Conservation (phyloP, 2,888 invertebrate species). For the Liopterus haemorrhoidalis region DNA sequence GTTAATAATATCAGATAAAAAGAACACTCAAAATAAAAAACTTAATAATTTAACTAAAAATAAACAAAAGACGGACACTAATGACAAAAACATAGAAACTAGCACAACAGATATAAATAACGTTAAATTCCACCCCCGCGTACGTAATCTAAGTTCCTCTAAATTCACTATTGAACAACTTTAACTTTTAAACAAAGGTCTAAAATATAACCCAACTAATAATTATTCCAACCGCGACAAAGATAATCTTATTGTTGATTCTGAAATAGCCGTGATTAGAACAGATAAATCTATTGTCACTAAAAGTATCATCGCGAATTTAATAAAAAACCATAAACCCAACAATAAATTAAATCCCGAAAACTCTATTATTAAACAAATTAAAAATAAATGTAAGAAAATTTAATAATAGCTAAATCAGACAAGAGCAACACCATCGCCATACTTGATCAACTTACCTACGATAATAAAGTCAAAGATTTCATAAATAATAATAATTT, state of each 20-base stretch:
- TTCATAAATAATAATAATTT: background rate
- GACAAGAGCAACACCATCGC: slow-evolving; percentile 1
- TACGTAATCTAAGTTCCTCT: background rate
- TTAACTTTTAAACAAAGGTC: background rate
- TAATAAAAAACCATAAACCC: too few relatives aligned
- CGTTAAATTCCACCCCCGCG: background rate
- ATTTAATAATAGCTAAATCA: too few relatives aligned
- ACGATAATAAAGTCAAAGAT: slow-evolving; percentile 1
- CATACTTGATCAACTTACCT: background rate
- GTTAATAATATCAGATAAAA: background rate
- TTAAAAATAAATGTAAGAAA: too few relatives aligned
- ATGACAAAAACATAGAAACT: background rate
- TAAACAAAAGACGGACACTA: background rate
- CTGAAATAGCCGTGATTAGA: too few relatives aligned
- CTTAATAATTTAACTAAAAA: background rate
- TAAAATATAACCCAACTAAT: background rate
- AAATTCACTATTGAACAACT: background rate
- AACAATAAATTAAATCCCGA: too few relatives aligned
- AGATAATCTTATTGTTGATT: too few relatives aligned
- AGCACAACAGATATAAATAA: too few relatives aligned
- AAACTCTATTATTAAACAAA: too few relatives aligned
- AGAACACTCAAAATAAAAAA: background rate
- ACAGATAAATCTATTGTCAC: too few relatives aligned
- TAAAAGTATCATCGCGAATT: too few relatives aligned
- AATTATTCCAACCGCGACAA: background rate